Evolutionary conservation across 2,888 invertebrate genomes (phyloP), one percentile per base, ranked within the genome.

Genomic region (Campopleginae sp.): DNA sequence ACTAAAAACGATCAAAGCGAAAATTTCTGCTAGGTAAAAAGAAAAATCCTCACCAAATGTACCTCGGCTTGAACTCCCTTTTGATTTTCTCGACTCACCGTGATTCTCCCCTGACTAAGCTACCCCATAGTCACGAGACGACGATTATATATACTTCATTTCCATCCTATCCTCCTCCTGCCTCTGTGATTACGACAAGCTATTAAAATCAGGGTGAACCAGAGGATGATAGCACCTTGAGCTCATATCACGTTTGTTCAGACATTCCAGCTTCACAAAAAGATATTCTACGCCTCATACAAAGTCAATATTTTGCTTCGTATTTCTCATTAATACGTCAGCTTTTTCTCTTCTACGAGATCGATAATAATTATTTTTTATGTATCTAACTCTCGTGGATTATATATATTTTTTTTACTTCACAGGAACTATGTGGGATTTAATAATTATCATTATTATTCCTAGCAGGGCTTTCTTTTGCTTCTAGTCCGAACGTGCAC

Each of bases 1-100:
- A 46, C 44, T 65, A 51, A 71, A 63, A 71, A 77, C 65, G 77
- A 82, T 82, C 78, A 82, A 82, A 82, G 72, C 46, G 77, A 78
- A 77, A 78, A 65, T 79, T 61, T 70, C 31, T 58, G 78, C 77
- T 54, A 71, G 44, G n/a, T 19, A 44, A 48, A 71, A 78, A 72
- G 66, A 61, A 82, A 82, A 78, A 46, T 27, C 33, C 19, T 10
- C 19, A 63, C 23, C 33, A 31, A 54, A 82, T 65, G 51, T 66
- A 44, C 27, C 31, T 10, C 54, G 54, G 54, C 51, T 78, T 27
- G 77, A 78, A 72, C 66, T 51, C 65, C 72, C 82, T 77, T 54
- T 76, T 76, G 77, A 77, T 54, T 76, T 80, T 71, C 70, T 65
- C 46, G 54, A 63, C 51, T 42, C 76, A 77, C 61, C 42, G 42